Percentiles rank a stretch among this genome's conserved stretches.
Evolutionary conservation across 2,113 vertebrate species (phyloP).

Genomic region (Astur gentilis): DNA sequence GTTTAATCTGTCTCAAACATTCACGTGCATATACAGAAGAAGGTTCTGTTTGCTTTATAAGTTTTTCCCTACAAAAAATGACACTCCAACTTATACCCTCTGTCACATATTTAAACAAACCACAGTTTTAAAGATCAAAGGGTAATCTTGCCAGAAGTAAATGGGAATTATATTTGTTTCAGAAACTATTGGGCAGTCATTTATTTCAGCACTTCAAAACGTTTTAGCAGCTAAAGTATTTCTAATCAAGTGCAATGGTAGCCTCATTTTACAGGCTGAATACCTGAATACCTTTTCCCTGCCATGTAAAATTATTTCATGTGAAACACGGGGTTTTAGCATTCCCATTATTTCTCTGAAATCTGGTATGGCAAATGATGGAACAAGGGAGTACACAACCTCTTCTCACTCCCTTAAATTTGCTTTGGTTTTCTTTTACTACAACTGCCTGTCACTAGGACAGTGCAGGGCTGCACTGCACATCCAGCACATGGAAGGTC

Average conservation of each 20-base stretch:
- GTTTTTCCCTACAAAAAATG: neutral
- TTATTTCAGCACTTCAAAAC: neutral
- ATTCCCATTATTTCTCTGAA: neutral
- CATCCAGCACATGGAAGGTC: neutral
- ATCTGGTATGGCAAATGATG: neutral
- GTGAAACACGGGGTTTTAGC: neutral
- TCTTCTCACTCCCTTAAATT: neutral
- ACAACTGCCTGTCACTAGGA: accelerated
- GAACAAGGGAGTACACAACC: neutral
- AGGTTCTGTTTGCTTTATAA: neutral
- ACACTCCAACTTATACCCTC: neutral
- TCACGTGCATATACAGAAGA: neutral
- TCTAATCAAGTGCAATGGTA: neutral
- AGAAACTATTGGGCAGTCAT: neutral
- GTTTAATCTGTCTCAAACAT: neutral
- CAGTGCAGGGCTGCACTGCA: no score
- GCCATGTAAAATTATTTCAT: neutral
- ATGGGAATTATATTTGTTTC: neutral
- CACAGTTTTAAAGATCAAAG: neutral
- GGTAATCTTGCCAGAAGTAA: neutral
- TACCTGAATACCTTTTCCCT: neutral
- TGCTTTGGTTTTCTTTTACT: neutral
- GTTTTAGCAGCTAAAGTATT: neutral
- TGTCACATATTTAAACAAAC: neutral
- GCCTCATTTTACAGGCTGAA: neutral